Base-by-base conservation (phyloP, 2,888 invertebrate genomes). In the Drosophila merina region DNA sequence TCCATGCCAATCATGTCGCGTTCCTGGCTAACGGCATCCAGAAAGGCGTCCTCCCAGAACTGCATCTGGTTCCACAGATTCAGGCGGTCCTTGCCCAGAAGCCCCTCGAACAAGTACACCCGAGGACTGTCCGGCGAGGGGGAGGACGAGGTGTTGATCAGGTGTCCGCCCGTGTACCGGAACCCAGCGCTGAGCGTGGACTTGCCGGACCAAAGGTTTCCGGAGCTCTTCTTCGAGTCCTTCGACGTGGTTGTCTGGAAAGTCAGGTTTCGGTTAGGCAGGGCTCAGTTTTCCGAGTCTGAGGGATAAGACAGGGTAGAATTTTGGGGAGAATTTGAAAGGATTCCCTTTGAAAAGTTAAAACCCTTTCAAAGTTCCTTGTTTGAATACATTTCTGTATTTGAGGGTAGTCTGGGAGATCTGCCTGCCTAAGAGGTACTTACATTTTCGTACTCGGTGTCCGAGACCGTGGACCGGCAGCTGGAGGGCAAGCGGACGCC, bases 1-100 rank as follows among this genome's bases (percentile, higher is more conserved):
- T 99, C 99, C 99, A 99, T 99, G 57, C 99, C 98, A 79, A 99
- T 97, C 95, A 99, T 97, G 89, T 99, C 99, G 25, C 99, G 93
- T 91, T 99, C 99, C 91, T 99, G 99, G 6, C 95, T 94, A 1
- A 99, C 99, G 0, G 99, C 98, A 92, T 99, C 99, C 59, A 99
- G 93, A 90, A 99, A 99, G 0, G 98, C 97, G 91, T 99, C 99
- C 91, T 99, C 99, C 99, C 99, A 99, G 92, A 99, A 99, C 89
- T 98, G 98, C 97, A 98, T 97, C 93, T 99, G 98, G 92, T 99
- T 99, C 99, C 99, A 99, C 31, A 99, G 92, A 59, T 95, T 94
- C 2, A 97, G 96, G 76, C 98, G 87, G 79, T 92, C 92, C 68
- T 92, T 93, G 88, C 95, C 95, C 75, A 95, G 92, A 56, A 95